Evolutionary conservation across 1,140 invertebrate species (phyloP).

Genomic region (Philopotamus ludificatus): DNA sequence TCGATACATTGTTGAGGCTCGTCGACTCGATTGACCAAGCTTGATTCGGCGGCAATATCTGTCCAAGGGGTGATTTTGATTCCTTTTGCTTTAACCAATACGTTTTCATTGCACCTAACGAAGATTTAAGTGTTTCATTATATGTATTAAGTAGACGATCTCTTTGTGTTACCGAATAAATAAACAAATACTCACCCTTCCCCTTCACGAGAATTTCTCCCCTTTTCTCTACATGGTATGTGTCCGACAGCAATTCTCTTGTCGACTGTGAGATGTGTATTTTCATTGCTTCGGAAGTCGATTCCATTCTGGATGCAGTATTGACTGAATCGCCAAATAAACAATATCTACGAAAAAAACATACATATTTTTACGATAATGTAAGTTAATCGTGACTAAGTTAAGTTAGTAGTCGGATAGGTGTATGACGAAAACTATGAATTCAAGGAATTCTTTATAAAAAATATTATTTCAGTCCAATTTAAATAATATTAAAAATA

Average conservation of each 20-base stretch:
- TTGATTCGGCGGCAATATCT: conserved; percentile 50
- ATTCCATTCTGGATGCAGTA: conserved; percentile 90
- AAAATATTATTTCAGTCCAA: background rate
- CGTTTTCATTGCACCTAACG: conserved; percentile 84
- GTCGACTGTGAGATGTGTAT: conserved; percentile 93
- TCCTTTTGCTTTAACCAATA: conserved; percentile 81
- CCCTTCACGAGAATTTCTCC: conserved; percentile 84
- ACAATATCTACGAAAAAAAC: conserved; percentile 61
- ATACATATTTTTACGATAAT: background rate
- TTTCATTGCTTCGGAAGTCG: conserved; percentile 87
- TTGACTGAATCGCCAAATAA: conserved; percentile 93
- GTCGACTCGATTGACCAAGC: conserved; percentile 43
- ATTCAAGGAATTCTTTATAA: too few relatives aligned
- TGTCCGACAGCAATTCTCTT: conserved; percentile 69
- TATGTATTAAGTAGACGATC: too few relatives aligned
- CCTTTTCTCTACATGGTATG: conserved; percentile 76
- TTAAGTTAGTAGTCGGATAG: too few relatives aligned
- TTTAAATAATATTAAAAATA: background rate
- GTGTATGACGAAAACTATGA: too few relatives aligned
- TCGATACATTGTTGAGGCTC: conserved; percentile 13
- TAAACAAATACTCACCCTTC: conserved; percentile 64
- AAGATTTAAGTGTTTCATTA: too few relatives aligned
- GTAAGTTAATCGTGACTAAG: too few relatives aligned
- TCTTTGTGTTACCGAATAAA: too few relatives aligned
- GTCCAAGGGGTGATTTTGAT: conserved; percentile 55